Evolutionary conservation across 2,113 vertebrate genomes (phyloP).

Genomic region (Anthoscopus minutus): DNA sequence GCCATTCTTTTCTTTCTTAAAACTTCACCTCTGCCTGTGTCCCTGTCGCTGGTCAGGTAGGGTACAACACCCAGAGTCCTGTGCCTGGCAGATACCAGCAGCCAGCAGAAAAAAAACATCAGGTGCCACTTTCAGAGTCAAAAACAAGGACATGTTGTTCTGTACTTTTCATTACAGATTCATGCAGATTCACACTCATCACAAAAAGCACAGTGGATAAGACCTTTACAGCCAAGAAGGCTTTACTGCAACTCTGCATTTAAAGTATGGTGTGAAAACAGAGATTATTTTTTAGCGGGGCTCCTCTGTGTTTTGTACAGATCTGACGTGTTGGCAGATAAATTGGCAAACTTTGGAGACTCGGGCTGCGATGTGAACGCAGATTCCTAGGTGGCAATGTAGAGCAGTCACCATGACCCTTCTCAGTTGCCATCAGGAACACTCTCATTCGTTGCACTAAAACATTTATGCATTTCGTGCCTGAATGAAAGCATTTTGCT

Average conservation of each 20-base stretch:
- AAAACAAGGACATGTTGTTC: not conserved
- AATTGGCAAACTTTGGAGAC: not conserved
- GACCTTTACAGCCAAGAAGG: not conserved
- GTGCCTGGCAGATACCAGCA: not conserved
- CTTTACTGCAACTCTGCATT: not conserved
- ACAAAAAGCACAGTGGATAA: not conserved
- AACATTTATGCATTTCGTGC: not conserved
- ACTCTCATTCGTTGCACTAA: not conserved
- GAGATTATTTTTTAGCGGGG: not conserved
- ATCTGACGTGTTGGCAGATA: rapidly evolving
- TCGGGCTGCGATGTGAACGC: rapidly evolving
- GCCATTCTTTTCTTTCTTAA: not conserved
- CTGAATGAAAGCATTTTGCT: not conserved
- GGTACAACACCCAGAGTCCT: not conserved
- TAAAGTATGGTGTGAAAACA: not conserved
- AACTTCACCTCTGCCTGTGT: not conserved
- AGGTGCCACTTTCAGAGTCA: not conserved
- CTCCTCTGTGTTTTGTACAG: not conserved
- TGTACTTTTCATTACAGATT: not conserved
- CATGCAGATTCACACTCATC: not conserved
- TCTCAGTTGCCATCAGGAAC: rapidly evolving
- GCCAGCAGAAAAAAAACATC: not conserved
- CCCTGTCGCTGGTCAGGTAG: not conserved
- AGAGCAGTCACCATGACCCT: not conserved
- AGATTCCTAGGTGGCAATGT: not conserved